Conservation (phyloP, 2,888 invertebrate genomes). For the Drosophila subsilvestris region DNA sequence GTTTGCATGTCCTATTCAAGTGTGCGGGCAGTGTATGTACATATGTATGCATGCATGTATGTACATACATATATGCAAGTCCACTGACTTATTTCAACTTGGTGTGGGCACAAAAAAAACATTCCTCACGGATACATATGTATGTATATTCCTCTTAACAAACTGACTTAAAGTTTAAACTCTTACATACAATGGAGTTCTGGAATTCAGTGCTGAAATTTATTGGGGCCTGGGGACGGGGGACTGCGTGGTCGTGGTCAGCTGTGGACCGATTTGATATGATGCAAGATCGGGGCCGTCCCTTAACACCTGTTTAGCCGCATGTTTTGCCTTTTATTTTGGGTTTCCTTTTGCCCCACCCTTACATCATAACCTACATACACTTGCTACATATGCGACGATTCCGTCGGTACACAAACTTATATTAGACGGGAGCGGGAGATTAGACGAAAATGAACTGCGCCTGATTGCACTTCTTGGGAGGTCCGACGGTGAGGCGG, state of each 20-base stretch:
- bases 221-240: background rate
- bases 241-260: slow-evolving; percentile 11
- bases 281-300: slow-evolving; percentile 11
- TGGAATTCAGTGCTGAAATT: slow-evolving; percentile 13
- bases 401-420: slow-evolving; percentile 22
- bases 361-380: slow-evolving; percentile 20
- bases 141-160: slow-evolving; percentile 28
- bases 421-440: background rate
- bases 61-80: background rate
- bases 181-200: slow-evolving; percentile 39
- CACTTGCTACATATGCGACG: background rate
- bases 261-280: slow-evolving; percentile 35
- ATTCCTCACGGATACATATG: slow-evolving; percentile 9
- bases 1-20: too few relatives aligned
- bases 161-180: slow-evolving; percentile 59
- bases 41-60: too few relatives aligned
- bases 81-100: too few relatives aligned
- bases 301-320: background rate
- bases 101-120: slow-evolving; percentile 23
- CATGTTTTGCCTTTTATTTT: background rate
- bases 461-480: slow-evolving; percentile 83
- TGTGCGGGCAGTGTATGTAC: too few relatives aligned
- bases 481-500: slow-evolving; percentile 85
- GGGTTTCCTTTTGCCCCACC: background rate
- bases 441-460: slow-evolving; percentile 84